These are phyloP conservation scores for Galaxea fascicularis DNA, from an alignment of 92 coral and sea anemone species.

Conservation along the genomic window DNA sequence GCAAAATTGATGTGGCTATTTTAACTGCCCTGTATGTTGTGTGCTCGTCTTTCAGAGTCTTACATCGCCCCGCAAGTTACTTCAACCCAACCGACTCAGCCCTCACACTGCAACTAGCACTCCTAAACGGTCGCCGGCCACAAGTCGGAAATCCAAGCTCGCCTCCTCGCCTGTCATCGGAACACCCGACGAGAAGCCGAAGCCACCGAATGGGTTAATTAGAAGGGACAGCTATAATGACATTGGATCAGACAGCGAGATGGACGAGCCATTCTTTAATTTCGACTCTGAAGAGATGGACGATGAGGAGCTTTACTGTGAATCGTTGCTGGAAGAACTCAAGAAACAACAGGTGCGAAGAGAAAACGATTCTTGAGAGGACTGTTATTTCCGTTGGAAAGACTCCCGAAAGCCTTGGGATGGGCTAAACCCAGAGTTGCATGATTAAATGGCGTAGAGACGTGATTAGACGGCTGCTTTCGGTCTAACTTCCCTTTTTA, in stretches of 20 bases:
- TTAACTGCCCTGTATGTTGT: background rate
- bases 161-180: slow-evolving; percentile 75
- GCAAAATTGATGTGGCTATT: too few relatives aligned
- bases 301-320: slow-evolving; percentile 92
- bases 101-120: slow-evolving; percentile 80
- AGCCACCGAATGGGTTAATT: slow-evolving; percentile 85
- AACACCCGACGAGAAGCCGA: slow-evolving; percentile 74
- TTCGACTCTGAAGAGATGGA: slow-evolving; percentile 87
- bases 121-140: slow-evolving; percentile 69
- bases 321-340: slow-evolving; percentile 91
- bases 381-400: background rate
- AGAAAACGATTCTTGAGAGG: background rate
- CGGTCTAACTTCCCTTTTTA: too few relatives aligned
- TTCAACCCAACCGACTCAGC: slow-evolving; percentile 65
- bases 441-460: too few relatives aligned
- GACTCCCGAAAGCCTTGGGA: too few relatives aligned
- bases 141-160: slow-evolving; percentile 44
- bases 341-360: slow-evolving; percentile 86
- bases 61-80: slow-evolving; percentile 83
- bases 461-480: too few relatives aligned
- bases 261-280: slow-evolving; percentile 92
- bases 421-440: too few relatives aligned
- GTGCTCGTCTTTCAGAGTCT: slow-evolving; percentile 72
- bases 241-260: slow-evolving; percentile 85
- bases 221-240: slow-evolving; percentile 94